phyloP scores from a whole-genome alignment of 2,797 vertebrate species.

The Botia almorhae region DNA sequence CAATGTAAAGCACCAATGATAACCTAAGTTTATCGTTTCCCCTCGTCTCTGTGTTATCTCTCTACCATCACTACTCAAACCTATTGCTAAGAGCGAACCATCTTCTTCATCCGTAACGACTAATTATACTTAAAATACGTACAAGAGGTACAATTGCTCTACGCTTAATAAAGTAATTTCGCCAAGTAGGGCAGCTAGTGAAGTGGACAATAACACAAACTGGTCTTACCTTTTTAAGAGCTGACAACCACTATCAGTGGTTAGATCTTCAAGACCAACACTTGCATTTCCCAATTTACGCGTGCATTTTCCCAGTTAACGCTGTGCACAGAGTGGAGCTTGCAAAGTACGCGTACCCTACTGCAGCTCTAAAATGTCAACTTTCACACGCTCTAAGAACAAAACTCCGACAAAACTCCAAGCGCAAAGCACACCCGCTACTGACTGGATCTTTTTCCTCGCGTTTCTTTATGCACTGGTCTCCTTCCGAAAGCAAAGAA shows the following conservation, averaged over 20 bases:
- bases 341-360: conserved; percentile 82
- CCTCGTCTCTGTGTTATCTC: conserved; percentile 44
- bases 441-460: conserved; percentile 55
- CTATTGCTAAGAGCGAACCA: conserved; percentile 49
- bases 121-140: conserved; percentile 67
- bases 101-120: conserved; percentile 45
- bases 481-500: conserved; percentile 73
- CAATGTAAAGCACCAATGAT: conserved; percentile 25
- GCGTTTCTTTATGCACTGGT: conserved; percentile 67
- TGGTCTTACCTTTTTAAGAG: conserved; percentile 93
- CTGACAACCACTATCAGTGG: conserved; percentile 90
- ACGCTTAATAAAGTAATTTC: not conserved
- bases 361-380: conserved; percentile 82
- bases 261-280: conserved; percentile 92
- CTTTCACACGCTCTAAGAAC: conserved; percentile 83
- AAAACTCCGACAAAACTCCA: conserved; percentile 76
- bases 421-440: conserved; percentile 73
- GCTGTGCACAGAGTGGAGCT: conserved; percentile 82
- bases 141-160: conserved; percentile 52
- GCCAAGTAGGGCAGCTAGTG: conserved; percentile 43
- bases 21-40: conserved; percentile 53
- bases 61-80: conserved; percentile 36
- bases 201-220: conserved; percentile 67
- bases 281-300: conserved; percentile 89
- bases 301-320: conserved; percentile 78